Evolutionary conservation across 2,797 vertebrate genomes (phyloP), one percentile per base, ranked within the genome.

Genomic region (Enteromius afrohamiltoni): DNA sequence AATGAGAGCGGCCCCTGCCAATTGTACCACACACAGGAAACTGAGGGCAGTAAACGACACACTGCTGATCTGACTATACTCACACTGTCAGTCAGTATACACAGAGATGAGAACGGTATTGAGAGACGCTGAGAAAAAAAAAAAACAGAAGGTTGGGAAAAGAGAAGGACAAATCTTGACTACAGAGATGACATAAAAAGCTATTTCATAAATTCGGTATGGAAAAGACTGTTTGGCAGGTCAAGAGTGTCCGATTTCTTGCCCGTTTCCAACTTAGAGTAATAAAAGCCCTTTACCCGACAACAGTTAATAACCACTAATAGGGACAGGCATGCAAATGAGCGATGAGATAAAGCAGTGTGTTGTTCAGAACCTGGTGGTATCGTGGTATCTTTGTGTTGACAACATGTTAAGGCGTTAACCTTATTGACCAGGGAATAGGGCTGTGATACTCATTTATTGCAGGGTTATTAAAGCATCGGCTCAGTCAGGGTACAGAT

Each of bases 401-500:
- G 80, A 77, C 71, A 19, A 75, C 49, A 53, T 85, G 60, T 62
- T 58, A 68, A 86, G 86, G 80, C 86, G 77, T 88, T 80, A 84
- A 86, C 86, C 77, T 86, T 53, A 77, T 76, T 84, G 76, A 55
- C 79, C 84, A 85, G 79, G 80, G 84, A 88, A 93, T 88, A 91
- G 53, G 55, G 87, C 67, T 70, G 64, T 88, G 89, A 89, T 89
- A 88, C 82, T 69, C 74, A 90, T 94, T 94, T 93, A 94, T 89
- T 90, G 91, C 91, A 79, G 89, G 85, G 91, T 90, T 92, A 93
- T 93, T 89, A 91, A 85, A 89, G 88, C 89, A 91, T 92, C 90
- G 91, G 91, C 92, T 92, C 92, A 93, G 91, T 89, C 88, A 90
- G 85, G 89, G 86, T 81, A 17, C 85, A 91, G 92, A 93, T 93